Base-by-base conservation (phyloP, 2,888 invertebrate species). In the Hedya salicella region DNA sequence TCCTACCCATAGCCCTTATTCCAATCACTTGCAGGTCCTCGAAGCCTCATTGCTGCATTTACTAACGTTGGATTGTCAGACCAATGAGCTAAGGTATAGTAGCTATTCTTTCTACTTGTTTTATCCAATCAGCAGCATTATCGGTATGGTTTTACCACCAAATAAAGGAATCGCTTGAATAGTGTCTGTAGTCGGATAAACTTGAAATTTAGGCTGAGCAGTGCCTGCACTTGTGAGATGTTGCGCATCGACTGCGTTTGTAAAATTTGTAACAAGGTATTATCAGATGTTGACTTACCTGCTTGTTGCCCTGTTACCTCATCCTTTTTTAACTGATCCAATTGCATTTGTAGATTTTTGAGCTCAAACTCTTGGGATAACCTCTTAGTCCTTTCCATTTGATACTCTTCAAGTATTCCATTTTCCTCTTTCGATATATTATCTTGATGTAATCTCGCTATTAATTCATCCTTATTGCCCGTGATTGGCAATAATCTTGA, bases 71-170 rank as follows among this genome's bases (percentile, higher is more conserved):
- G n/a, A 21, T 36, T 60, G 4, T 60, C 39, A 11, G 48, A 21
- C 60, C 60, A 60, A 16, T 40, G 48, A 4, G 60, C 48, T 30
- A 60, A 46, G n/a, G n/a, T n/a, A n/a, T n/a, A 3, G 8, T 8
- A 21, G 17, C 48, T 4, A 59, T 39, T 13, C 59, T 25, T 36
- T 59, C 48, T 1, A 48, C 48, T 13, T 59, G 46, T n/a, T 19
- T 32, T 13, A 59, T n/a, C 48, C 59, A 59, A 2, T 48, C 39
- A 2, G 21, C 5, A 0, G 21, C 53, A 19, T 53, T 53, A 3
- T 39, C 53, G 0, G 17, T 19, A 0, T 19, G 19, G 6, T 0
- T 25, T 25, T 54, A 3, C 36, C 59, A 36, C 21, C 46, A 36
- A 59, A 59, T 14, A 36, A 48, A 13, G 48, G 46, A n/a, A 59